These are phyloP conservation scores for Zygogramma bicolorata DNA, from an alignment of 2,888 invertebrate species.

Conservation along the genomic window DNA sequence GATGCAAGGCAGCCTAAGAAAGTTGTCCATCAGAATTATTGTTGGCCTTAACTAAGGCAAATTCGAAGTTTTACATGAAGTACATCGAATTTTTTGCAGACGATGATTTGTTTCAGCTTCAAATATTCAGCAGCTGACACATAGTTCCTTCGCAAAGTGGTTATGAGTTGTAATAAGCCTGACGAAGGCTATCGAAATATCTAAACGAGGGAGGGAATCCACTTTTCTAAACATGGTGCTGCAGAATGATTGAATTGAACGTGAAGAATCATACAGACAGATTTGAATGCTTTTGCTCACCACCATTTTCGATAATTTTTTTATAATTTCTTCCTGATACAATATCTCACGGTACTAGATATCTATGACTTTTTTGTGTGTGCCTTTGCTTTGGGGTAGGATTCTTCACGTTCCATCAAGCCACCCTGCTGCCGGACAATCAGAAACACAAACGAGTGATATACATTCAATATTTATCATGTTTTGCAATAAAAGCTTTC, in stretches of 20 bases:
- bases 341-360: too few relatives aligned
- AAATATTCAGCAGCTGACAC: too few relatives aligned
- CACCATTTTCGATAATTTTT: not conserved
- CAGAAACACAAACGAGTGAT: slow-evolving; percentile 59
- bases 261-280: not conserved
- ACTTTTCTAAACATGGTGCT: slow-evolving; percentile 62
- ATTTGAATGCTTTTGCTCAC: not conserved
- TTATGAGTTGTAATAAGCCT: not conserved
- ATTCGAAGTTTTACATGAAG: not conserved
- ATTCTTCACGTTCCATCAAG: slow-evolving; percentile 63
- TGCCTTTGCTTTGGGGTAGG: slow-evolving; percentile 49
- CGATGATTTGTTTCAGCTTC: not conserved
- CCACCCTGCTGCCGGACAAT: slow-evolving; percentile 66
- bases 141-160: too few relatives aligned
- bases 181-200: slow-evolving; percentile 24
- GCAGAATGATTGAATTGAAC: slow-evolving; percentile 59
- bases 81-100: not conserved
- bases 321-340: not conserved
- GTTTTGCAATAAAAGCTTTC: slow-evolving; percentile 59
- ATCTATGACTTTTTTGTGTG: not conserved
- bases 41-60: too few relatives aligned
- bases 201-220: slow-evolving; percentile 55
- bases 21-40: too few relatives aligned
- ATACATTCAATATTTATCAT: slow-evolving; percentile 55
- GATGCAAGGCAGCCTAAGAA: too few relatives aligned